Conservation (phyloP, 1,140 invertebrate genomes). For the Propsilocerus akamusi region DNA sequence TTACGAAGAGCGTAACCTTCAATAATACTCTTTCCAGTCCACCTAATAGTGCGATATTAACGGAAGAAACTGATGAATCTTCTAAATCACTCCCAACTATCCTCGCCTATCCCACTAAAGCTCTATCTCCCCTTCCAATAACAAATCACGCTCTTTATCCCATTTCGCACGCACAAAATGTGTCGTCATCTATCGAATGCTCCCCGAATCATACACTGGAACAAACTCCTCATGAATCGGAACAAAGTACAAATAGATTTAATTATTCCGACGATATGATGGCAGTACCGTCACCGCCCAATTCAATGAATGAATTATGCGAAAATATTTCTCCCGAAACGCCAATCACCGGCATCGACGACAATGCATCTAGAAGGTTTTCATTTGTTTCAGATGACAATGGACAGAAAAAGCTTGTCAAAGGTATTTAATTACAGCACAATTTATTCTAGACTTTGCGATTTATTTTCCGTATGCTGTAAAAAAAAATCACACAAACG, state of each 20-base stretch:
- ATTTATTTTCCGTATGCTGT: too few relatives aligned
- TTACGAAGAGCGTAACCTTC: slow-evolving; percentile 76
- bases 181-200: neutral
- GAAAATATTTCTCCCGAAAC: neutral
- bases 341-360: neutral
- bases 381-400: slow-evolving; percentile 8
- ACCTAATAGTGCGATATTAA: slow-evolving; percentile 29
- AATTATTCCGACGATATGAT: neutral
- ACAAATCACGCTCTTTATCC: neutral
- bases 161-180: neutral
- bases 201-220: too few relatives aligned
- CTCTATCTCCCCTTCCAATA: neutral
- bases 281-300: too few relatives aligned
- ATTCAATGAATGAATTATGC: too few relatives aligned
- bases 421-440: slow-evolving; percentile 15
- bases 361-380: neutral
- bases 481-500: too few relatives aligned
- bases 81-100: neutral
- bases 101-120: neutral
- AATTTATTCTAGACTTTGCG: too few relatives aligned
- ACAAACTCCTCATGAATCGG: neutral
- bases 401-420: slow-evolving; percentile 19
- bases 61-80: slow-evolving; percentile 10
- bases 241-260: slow-evolving; percentile 1
- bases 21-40: slow-evolving; percentile 66